Evolutionary conservation across 2,888 invertebrate genomes (phyloP).

Genomic region (Creontiades dilutus): DNA sequence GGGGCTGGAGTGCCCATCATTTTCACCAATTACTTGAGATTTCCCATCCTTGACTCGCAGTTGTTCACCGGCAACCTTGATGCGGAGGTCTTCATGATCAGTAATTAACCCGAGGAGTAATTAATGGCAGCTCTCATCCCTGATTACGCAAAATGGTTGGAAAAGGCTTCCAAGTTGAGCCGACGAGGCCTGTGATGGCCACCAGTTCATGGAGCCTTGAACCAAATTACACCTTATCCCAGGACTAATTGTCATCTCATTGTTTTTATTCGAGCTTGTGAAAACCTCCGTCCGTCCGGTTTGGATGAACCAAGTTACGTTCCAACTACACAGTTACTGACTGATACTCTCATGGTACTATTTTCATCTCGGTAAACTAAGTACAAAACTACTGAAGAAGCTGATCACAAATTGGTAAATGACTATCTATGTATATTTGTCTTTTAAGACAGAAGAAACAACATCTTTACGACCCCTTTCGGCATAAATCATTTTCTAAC

Average conservation of each 20-base stretch:
- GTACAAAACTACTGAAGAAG: too few relatives aligned
- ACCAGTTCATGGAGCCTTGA: not conserved
- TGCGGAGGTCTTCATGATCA: slow-evolving; percentile 6
- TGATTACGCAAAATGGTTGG: not conserved
- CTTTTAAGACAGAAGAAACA: too few relatives aligned
- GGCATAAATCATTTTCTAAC: too few relatives aligned
- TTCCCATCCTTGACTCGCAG: slow-evolving; percentile 14
- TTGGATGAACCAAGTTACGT: too few relatives aligned
- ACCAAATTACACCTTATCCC: slow-evolving; percentile 9
- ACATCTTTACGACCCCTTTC: too few relatives aligned
- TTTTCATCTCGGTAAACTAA: too few relatives aligned
- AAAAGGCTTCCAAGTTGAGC: not conserved
- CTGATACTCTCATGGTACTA: too few relatives aligned
- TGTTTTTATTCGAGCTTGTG: not conserved
- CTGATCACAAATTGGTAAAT: too few relatives aligned
- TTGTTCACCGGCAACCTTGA: not conserved
- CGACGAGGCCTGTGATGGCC: not conserved
- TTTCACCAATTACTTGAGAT: not conserved
- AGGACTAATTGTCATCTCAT: not conserved
- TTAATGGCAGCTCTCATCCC: not conserved
- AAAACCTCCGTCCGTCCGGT: not conserved
- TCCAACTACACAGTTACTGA: too few relatives aligned
- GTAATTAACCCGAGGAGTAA: slow-evolving; percentile 3
- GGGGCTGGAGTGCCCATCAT: not conserved
- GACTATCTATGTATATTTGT: too few relatives aligned